A percentile compares a stretch with the other conserved stretches of the same genome.
Evolutionary conservation across 2,797 vertebrate species (phyloP).

Genomic region (Schizopygopsis malacanthus): DNA sequence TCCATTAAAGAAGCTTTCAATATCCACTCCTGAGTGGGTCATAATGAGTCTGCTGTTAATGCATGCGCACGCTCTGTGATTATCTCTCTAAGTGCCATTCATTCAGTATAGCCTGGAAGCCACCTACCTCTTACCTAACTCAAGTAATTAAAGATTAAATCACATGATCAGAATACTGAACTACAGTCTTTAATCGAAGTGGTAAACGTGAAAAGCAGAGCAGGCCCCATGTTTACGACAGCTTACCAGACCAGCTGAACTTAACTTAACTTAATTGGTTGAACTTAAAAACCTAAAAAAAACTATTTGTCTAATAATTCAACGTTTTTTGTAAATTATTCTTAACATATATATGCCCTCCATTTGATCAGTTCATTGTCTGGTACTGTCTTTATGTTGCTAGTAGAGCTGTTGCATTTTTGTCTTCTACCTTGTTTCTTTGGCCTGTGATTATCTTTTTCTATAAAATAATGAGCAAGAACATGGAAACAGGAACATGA

Average conservation of each 20-base stretch:
- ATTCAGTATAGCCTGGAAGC: conserved; percentile 40
- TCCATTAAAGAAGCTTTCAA: conserved; percentile 70
- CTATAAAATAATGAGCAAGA: too few relatives aligned
- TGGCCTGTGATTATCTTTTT: too few relatives aligned
- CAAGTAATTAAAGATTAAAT: conserved; percentile 56
- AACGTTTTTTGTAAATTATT: too few relatives aligned
- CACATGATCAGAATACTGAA: conserved; percentile 33
- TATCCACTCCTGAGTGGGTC: conserved; percentile 55
- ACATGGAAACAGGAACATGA: too few relatives aligned
- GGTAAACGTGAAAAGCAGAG: not conserved
- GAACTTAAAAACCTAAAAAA: not conserved
- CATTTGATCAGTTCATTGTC: too few relatives aligned
- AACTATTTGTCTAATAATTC: too few relatives aligned
- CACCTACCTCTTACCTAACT: conserved; percentile 13
- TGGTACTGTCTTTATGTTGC: too few relatives aligned
- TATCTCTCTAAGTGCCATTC: conserved; percentile 46
- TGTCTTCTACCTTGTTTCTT: too few relatives aligned
- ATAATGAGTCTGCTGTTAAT: conserved; percentile 59
- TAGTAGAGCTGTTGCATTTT: too few relatives aligned
- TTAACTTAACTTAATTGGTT: too few relatives aligned
- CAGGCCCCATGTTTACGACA: not conserved
- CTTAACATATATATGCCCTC: too few relatives aligned
- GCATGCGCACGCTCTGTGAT: conserved; percentile 41
- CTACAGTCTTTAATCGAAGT: conserved; percentile 1
- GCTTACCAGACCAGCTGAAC: conserved; percentile 16